Evolutionary conservation across 2,797 vertebrate genomes (phyloP).

Genomic region (Chromis chromis): DNA sequence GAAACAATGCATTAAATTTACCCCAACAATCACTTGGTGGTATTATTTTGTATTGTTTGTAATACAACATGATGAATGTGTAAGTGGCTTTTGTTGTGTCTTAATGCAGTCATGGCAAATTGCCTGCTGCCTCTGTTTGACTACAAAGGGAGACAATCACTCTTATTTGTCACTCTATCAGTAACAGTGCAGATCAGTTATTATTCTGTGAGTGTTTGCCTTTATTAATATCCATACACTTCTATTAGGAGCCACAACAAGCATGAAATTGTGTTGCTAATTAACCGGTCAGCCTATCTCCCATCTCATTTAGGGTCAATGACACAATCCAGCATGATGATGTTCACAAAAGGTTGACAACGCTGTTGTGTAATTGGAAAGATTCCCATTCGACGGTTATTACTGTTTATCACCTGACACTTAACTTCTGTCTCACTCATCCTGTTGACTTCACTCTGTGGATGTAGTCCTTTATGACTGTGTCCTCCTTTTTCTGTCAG

Average conservation of each 20-base stretch:
- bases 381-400: constrained; percentile 52
- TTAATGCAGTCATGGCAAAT: constrained; percentile 49
- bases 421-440: constrained; percentile 29
- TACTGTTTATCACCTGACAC: constrained; percentile 67
- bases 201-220: constrained; percentile 79
- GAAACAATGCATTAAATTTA: neutral
- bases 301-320: constrained; percentile 72
- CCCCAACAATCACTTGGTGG: neutral
- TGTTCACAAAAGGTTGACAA: constrained; percentile 67
- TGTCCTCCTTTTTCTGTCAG: constrained; percentile 72
- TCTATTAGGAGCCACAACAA: constrained; percentile 81
- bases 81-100: constrained; percentile 30
- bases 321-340: constrained; percentile 63
- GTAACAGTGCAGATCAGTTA: constrained; percentile 63
- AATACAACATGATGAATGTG: constrained; percentile 24
- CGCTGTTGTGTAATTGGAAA: constrained; percentile 67
- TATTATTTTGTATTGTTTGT: constrained; percentile 29
- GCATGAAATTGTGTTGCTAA: constrained; percentile 83
- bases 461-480: constrained; percentile 8
- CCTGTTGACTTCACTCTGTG: constrained; percentile 51
- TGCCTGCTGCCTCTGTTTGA: constrained; percentile 22
- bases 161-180: constrained; percentile 49
- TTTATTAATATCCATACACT: constrained; percentile 82
- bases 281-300: constrained; percentile 69
- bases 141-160: constrained; percentile 36